Evolutionary conservation across 2,888 invertebrate genomes (phyloP).

Genomic region (Synergus umbraculus): DNA sequence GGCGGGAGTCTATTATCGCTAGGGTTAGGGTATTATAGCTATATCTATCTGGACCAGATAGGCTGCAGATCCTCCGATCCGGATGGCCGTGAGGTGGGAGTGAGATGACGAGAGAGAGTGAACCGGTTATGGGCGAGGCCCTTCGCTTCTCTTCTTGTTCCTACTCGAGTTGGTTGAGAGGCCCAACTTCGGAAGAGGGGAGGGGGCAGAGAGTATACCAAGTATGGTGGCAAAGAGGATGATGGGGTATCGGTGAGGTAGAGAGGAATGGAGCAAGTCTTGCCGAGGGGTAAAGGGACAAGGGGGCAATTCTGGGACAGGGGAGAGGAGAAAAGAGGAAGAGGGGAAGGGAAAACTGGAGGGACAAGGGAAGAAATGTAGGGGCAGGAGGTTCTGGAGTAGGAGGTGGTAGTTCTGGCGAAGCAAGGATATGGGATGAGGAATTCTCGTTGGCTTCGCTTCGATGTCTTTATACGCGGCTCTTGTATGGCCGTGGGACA

Average conservation of each 20-base stretch:
- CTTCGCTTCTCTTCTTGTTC: conserved; percentile 69
- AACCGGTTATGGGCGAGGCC: conserved; percentile 78
- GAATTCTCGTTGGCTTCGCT: conserved; percentile 77
- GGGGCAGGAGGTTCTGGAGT: conserved; percentile 42
- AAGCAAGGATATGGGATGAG: conserved; percentile 72
- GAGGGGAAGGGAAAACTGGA: conserved; percentile 48
- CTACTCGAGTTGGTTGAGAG: conserved; percentile 22
- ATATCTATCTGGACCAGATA: conserved; percentile 50
- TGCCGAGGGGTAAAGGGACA: conserved; percentile 45
- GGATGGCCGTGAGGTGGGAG: conserved; percentile 15
- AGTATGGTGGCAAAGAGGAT: conserved; percentile 75
- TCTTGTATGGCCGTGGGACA: conserved; percentile 76
- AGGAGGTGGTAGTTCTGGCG: conserved; percentile 36
- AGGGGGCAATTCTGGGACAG: conserved; percentile 42
- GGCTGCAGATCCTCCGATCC: conserved; percentile 40
- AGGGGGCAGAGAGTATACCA: conserved; percentile 67
- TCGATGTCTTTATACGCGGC: conserved; percentile 78
- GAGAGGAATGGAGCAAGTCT: conserved; percentile 48
- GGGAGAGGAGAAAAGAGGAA: conserved; percentile 41
- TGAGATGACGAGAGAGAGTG: conserved; percentile 58
- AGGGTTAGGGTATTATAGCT: conserved; percentile 11
- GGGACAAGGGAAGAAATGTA: conserved; percentile 32
- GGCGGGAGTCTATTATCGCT: conserved; percentile 54
- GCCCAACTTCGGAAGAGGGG: conserved; percentile 47
- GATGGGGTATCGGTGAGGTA: conserved; percentile 65